Base-by-base conservation (phyloP, 2,797 vertebrate species). In the Nannoperca australis region DNA sequence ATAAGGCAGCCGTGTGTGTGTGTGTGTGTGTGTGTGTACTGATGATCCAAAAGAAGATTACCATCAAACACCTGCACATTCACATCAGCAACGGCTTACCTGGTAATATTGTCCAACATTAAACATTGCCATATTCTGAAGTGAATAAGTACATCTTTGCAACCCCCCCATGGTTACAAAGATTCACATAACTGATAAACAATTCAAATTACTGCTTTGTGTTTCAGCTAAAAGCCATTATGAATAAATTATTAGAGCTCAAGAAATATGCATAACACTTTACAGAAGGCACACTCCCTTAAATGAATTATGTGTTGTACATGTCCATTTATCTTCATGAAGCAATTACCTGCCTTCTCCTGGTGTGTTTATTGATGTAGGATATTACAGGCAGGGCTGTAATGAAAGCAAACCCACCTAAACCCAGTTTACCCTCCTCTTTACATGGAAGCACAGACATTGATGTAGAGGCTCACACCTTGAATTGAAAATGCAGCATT, bases 1-100 rank as follows among this genome's bases (percentile, higher is more conserved):
- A n/a, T n/a, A n/a, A n/a, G n/a, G n/a, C n/a, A n/a, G n/a, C n/a
- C n/a, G n/a, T n/a, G 20, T 65, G 30, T 30, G 34, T 32, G 66
- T 42, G n/a, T 42, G 38, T 61, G 59, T 17, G 40, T 62, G 14
- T 10, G 67, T 36, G 10, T 54, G 58, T 59, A 17, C 3, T 38
- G 40, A 18, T 27, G 20, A 42, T 76, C 38, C 7, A 40, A n/a
- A 24, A 36, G n/a, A 73, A 42, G 11, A 7, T 55, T n/a, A n/a
- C n/a, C 62, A 50, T 47, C 32, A 42, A 60, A 60, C 53, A 74
- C 54, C 54, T 61, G 60, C 20, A 66, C 38, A 56, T 58, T 45
- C 59, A 45, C 42, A 56, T 22, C 45, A 64, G 1, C 47, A 64
- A 30, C 27, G 42, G n/a, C 40, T 70, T 24, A 22, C 59, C n/a